Evolutionary conservation across 2,888 invertebrate genomes (phyloP).

Genomic region (Eretmocerus hayati): DNA sequence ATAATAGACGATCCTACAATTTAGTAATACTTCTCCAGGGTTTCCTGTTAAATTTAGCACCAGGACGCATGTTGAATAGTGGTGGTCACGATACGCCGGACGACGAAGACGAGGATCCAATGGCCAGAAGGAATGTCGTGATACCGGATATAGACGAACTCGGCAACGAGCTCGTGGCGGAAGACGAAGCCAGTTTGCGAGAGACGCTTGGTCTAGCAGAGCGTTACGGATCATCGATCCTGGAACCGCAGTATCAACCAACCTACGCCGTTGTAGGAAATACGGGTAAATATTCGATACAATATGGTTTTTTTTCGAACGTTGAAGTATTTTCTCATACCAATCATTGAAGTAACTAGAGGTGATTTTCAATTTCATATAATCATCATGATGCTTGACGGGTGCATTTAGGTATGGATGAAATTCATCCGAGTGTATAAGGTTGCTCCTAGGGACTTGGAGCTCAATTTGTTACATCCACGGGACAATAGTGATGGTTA

Average conservation of each 20-base stretch:
- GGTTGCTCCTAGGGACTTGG: too few relatives aligned
- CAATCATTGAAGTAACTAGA: too few relatives aligned
- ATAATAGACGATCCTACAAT: neutral
- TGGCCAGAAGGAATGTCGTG: constrained; percentile 2
- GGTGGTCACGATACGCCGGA: constrained; percentile 38
- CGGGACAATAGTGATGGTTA: too few relatives aligned
- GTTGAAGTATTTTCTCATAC: too few relatives aligned
- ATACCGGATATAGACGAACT: neutral
- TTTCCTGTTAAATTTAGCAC: constrained; percentile 54
- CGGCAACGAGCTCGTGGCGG: constrained; percentile 10
- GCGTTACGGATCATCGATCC: constrained; percentile 52
- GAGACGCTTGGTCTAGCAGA: constrained; percentile 47
- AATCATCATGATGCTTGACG: too few relatives aligned
- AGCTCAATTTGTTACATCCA: too few relatives aligned
- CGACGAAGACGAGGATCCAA: constrained; percentile 33
- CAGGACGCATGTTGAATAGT: constrained; percentile 45
- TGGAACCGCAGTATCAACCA: constrained; percentile 50
- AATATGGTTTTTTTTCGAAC: too few relatives aligned
- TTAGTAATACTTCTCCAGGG: constrained; percentile 42
- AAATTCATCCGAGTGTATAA: too few relatives aligned
- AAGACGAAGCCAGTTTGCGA: constrained; percentile 40
- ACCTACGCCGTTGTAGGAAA: constrained; percentile 49
- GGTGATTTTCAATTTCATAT: too few relatives aligned
- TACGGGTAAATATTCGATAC: constrained; percentile 35
- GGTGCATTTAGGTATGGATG: too few relatives aligned